Conservation (phyloP, 2,888 invertebrate species). For the Leptopilina drosophilae region DNA sequence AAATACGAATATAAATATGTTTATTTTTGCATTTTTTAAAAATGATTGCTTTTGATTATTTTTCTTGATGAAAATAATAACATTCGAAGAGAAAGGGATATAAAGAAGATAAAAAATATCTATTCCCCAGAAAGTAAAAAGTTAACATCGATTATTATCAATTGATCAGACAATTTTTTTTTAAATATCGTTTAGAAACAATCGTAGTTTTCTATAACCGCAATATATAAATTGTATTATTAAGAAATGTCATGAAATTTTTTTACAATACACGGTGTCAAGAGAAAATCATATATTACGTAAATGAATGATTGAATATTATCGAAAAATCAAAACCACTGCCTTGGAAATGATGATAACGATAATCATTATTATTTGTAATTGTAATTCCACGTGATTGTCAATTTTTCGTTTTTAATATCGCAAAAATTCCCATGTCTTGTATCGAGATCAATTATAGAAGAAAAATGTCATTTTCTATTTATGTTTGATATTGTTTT, state of each 20-base stretch:
- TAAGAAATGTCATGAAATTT: not conserved
- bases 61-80: too few relatives aligned
- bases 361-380: constrained; percentile 3
- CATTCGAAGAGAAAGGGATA: too few relatives aligned
- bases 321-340: constrained; percentile 24
- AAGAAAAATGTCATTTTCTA: constrained; percentile 2
- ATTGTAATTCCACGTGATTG: too few relatives aligned
- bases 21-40: too few relatives aligned
- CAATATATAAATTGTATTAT: not conserved
- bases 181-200: too few relatives aligned
- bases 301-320: not conserved
- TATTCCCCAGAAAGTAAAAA: too few relatives aligned
- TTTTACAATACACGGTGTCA: not conserved
- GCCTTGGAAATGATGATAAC: not conserved
- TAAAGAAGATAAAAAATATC: too few relatives aligned
- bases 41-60: too few relatives aligned
- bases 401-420: too few relatives aligned
- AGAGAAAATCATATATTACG: constrained; percentile 1
- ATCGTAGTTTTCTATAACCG: not conserved
- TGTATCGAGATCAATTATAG: not conserved
- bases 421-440: not conserved
- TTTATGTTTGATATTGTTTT: not conserved
- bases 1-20: too few relatives aligned
- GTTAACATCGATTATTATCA: too few relatives aligned
- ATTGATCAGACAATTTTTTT: too few relatives aligned